Conservation (phyloP, 2,797 vertebrate genomes). For the Chlorospingus flavigularis region DNA sequence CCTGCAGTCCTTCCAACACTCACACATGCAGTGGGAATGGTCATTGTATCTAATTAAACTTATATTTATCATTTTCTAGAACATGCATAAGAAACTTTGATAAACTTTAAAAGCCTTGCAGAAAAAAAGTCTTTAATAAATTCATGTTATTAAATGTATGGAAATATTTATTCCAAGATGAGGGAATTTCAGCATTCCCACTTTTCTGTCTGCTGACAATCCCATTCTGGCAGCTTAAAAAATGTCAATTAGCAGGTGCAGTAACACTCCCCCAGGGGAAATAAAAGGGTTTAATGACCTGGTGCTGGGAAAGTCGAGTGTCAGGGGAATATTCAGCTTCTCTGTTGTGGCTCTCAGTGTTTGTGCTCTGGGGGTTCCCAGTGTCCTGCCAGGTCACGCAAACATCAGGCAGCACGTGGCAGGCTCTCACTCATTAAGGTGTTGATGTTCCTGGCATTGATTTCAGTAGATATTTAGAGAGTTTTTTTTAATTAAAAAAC, state of each 20-base stretch:
- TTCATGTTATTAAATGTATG: background rate
- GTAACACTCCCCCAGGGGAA: background rate
- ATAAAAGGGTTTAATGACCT: background rate
- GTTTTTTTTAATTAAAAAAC: background rate
- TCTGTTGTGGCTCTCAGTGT: background rate
- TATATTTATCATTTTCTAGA: background rate
- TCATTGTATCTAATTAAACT: background rate
- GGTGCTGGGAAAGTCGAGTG: background rate
- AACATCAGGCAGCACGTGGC: rapidly evolving
- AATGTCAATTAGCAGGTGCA: background rate
- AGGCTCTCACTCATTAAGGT: background rate
- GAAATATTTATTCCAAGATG: background rate
- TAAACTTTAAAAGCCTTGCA: background rate
- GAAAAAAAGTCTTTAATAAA: background rate
- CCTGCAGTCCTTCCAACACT: background rate
- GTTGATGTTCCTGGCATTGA: background rate
- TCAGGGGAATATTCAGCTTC: background rate
- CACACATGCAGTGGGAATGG: background rate
- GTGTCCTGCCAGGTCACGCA: background rate
- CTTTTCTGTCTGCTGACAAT: background rate
- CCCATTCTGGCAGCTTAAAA: background rate
- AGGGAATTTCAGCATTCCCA: background rate
- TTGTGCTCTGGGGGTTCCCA: background rate
- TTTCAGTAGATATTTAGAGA: background rate
- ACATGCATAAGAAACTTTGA: background rate